phyloP scores from a whole-genome alignment of 2,888 invertebrate genomes.

The Thereva nobilitata region DNA sequence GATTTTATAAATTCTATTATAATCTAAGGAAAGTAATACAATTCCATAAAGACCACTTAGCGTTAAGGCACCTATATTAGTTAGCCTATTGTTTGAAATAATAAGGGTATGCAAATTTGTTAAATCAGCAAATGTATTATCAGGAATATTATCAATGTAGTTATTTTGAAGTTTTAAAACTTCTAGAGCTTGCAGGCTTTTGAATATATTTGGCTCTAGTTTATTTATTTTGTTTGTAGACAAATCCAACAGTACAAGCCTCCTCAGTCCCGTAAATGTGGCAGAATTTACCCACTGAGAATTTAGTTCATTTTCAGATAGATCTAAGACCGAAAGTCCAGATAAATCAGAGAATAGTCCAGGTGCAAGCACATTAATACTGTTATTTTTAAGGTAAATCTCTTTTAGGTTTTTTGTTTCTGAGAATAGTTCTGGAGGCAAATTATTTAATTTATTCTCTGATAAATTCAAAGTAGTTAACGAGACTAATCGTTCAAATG shows the following conservation, averaged over 20 bases:
- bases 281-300: constrained; percentile 84
- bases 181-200: constrained; percentile 81
- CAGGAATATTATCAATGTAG: constrained; percentile 78
- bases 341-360: constrained; percentile 81
- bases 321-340: constrained; percentile 76
- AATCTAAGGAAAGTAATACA: constrained; percentile 80
- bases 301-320: constrained; percentile 82
- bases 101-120: constrained; percentile 87
- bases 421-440: constrained; percentile 84
- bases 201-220: constrained; percentile 80
- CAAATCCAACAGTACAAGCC: constrained; percentile 81
- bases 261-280: constrained; percentile 84
- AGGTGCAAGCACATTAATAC: constrained; percentile 82
- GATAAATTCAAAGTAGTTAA: constrained; percentile 85
- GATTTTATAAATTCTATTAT: constrained; percentile 79
- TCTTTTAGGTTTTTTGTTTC: constrained; percentile 83
- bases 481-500: constrained; percentile 77
- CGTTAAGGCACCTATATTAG: constrained; percentile 79
- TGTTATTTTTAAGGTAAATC: constrained; percentile 88
- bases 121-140: constrained; percentile 85
- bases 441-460: constrained; percentile 83
- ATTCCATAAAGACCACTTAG: constrained; percentile 85
- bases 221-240: constrained; percentile 84
- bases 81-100: constrained; percentile 83
- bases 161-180: constrained; percentile 85